Evolutionary conservation across 2,888 invertebrate species (phyloP).

Genomic region (Anthrax anthrax): DNA sequence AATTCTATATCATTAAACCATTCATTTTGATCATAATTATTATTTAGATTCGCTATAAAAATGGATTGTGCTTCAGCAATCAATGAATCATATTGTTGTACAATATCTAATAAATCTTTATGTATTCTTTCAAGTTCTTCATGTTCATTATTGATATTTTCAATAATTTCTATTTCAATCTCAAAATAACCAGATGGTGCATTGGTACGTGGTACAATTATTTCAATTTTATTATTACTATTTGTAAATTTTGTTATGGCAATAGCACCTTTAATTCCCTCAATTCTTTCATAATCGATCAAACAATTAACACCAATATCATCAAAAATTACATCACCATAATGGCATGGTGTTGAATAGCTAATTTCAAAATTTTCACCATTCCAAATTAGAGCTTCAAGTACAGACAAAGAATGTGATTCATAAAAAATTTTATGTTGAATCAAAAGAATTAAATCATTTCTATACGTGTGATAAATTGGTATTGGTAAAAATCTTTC

Average conservation of each 20-base stretch:
- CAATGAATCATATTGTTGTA: constrained; percentile 22
- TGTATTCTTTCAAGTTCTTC: constrained; percentile 24
- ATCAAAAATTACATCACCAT: constrained; percentile 16
- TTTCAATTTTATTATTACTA: constrained; percentile 16
- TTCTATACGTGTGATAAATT: constrained; percentile 29
- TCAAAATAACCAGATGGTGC: constrained; percentile 27
- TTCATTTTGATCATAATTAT: background rate
- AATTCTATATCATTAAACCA: constrained; percentile 8
- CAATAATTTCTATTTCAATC: constrained; percentile 23
- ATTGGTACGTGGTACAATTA: constrained; percentile 27
- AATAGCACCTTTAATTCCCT: constrained; percentile 24
- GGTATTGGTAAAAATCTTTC: constrained; percentile 28
- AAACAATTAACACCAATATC: constrained; percentile 25
- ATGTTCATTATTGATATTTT: constrained; percentile 24
- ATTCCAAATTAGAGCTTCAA: constrained; percentile 34
- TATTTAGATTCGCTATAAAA: background rate
- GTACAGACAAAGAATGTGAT: constrained; percentile 24
- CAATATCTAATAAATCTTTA: constrained; percentile 20
- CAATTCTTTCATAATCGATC: constrained; percentile 24
- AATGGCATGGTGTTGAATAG: constrained; percentile 24
- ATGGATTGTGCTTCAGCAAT: constrained; percentile 13
- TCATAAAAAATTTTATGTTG: constrained; percentile 31
- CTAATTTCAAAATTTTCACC: constrained; percentile 29
- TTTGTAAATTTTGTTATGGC: constrained; percentile 19
- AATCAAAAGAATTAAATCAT: constrained; percentile 32